Conservation (phyloP, 2,113 vertebrate genomes). For the Calyptomena viridis region DNA sequence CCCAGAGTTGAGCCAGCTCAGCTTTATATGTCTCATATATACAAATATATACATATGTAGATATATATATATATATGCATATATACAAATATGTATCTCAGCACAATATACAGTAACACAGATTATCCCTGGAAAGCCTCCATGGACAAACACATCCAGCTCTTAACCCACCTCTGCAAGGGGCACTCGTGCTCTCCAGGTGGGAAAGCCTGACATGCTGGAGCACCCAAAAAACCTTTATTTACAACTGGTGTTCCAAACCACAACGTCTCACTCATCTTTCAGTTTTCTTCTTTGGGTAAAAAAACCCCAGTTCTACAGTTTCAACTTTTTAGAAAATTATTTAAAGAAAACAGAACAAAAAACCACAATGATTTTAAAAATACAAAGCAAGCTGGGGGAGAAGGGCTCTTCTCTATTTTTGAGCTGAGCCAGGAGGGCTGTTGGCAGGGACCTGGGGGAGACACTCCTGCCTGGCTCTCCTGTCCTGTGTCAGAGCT, state of each 20-base stretch:
- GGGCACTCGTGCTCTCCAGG: neutral
- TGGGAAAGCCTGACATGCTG: neutral
- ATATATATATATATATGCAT: neutral
- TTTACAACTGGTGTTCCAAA: neutral
- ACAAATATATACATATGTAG: neutral
- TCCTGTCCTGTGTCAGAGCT: neutral
- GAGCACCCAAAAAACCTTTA: neutral
- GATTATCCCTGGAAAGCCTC: neutral
- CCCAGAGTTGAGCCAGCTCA: neutral
- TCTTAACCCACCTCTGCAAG: neutral
- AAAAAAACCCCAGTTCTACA: neutral
- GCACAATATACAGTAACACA: neutral
- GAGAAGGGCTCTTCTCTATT: slow-evolving; percentile 8
- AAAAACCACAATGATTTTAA: slow-evolving; percentile 42
- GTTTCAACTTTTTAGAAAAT: slow-evolving; percentile 28
- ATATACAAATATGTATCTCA: neutral
- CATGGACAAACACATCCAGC: neutral
- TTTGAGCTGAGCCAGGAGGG: neutral
- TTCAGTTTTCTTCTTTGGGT: slow-evolving; percentile 37
- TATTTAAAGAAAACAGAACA: slow-evolving; percentile 57
- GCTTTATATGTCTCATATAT: neutral
- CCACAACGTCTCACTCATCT: neutral
- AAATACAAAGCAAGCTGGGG: neutral
- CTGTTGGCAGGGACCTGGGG: neutral
- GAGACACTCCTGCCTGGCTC: neutral